These are phyloP conservation scores for Cydia strobilella DNA, from an alignment of 1,140 invertebrate genomes.

Conservation along the genomic window DNA sequence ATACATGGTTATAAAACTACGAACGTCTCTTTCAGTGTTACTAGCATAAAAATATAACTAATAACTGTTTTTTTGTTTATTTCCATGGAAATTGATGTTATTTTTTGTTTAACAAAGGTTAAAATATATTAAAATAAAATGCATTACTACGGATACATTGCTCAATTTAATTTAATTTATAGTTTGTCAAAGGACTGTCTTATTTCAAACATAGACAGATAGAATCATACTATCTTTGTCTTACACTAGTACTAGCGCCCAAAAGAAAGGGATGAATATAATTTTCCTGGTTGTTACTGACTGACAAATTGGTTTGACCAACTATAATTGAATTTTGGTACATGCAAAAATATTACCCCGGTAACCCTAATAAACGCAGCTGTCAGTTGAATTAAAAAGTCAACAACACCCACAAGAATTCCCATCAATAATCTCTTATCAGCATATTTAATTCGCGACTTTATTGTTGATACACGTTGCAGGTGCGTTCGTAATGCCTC, in stretches of 20 bases:
- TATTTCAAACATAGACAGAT: no score
- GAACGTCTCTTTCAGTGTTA: not conserved
- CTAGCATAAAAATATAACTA: not conserved
- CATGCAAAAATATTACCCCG: not conserved
- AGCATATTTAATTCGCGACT: conserved; percentile 36
- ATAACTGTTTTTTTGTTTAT: not conserved
- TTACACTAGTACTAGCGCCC: no score
- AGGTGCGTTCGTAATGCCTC: conserved; percentile 49
- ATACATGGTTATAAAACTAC: not conserved
- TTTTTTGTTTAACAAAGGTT: not conserved
- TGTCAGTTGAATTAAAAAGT: conserved; percentile 25
- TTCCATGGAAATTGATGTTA: not conserved
- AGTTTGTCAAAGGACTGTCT: no score
- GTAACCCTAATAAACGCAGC: not conserved
- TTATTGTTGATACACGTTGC: conserved; percentile 38
- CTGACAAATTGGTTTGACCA: no score
- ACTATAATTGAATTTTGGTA: not conserved
- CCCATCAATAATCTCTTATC: conserved; percentile 56
- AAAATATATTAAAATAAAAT: not conserved
- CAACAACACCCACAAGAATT: conserved; percentile 49
- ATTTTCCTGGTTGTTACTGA: no score
- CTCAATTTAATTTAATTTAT: no score
- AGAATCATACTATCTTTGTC: no score
- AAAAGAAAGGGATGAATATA: no score
- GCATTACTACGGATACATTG: no score